Percentiles rank a stretch among this genome's conserved stretches.
Evolutionary conservation across 2,113 vertebrate species (phyloP).

Genomic region (Rostratula benghalensis): DNA sequence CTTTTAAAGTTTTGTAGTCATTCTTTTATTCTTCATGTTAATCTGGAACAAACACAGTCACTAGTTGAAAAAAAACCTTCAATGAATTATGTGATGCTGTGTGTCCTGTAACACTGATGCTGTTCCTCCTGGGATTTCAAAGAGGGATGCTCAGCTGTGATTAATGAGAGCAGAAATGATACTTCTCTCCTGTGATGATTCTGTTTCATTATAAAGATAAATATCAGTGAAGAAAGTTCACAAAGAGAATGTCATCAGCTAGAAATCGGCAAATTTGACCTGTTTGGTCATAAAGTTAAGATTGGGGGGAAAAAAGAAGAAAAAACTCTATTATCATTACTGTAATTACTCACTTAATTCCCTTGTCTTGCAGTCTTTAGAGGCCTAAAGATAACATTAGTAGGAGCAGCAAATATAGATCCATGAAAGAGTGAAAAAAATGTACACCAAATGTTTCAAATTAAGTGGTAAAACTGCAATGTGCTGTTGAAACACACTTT

Average conservation of each 20-base stretch:
- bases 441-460: not conserved
- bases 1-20: not conserved
- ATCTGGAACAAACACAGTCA: not conserved
- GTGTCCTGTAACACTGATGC: not conserved
- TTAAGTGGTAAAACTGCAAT: not conserved
- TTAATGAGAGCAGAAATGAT: not conserved
- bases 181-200: not conserved
- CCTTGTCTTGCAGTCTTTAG: not conserved
- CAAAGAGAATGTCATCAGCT: not conserved
- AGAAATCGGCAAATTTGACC: not conserved
- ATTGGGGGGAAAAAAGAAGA: accelerated
- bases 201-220: not conserved
- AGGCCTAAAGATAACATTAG: not conserved
- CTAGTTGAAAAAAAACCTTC: not conserved
- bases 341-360: not conserved
- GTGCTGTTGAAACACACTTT: not conserved
- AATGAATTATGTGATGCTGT: not conserved
- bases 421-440: not conserved
- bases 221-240: not conserved
- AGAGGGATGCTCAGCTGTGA: not conserved
- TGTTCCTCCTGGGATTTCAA: not conserved
- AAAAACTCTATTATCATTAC: not conserved
- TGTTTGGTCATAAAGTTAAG: not conserved
- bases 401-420: not conserved
- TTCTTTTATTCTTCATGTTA: not conserved